Evolutionary conservation across 1,140 invertebrate species (phyloP), one percentile per base, ranked within the genome.

Genomic region (Onthophagus taurus): DNA sequence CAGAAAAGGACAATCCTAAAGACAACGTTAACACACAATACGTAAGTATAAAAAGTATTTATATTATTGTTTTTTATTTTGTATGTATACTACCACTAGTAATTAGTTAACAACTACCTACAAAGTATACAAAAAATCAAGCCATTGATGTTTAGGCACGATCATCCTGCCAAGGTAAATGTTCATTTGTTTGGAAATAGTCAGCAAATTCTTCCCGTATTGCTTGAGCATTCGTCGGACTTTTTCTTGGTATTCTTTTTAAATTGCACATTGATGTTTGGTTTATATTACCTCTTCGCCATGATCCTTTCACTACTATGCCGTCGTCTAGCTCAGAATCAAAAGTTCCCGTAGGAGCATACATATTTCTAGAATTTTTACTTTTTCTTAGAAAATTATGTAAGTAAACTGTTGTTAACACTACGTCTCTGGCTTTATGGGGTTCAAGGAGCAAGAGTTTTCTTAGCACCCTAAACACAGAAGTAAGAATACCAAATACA

Each of bases 381-480:
- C 16, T 7, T 17, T 37, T 37, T 7, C 16, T 8, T 37, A 37
- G 16, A 19, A 17, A 37, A 17, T 37, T 37, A 16, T 37, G 35
- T 20, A 37, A 37, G 16, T 37, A 37, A 6, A 37, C 19, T 8
- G 35, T 37, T 37, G 35, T 9, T 14, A 37, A 24, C 24, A 24
- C 6, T 23, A 39, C 14, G 12, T 23, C 12, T 11, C 3, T 18
- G 21, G 37, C 37, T 24, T 39, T 39, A 4, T 8, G 23, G n/a
- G 30, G 30, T 31, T 41, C 2, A 31, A 42, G 38, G 7, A 31
- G 81, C 36, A 30, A 33, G 7, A 31, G 35, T 23, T 30, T 47
- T n/a, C 41, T 30, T 4, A 47, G 17, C 17, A 44, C 47, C n/a
- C n/a, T n/a, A n/a, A n/a, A n/a, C n/a, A n/a, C n/a, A n/a, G n/a